Evolutionary conservation across 2,113 vertebrate species (phyloP).

Genomic region (Nyctibius bracteatus): DNA sequence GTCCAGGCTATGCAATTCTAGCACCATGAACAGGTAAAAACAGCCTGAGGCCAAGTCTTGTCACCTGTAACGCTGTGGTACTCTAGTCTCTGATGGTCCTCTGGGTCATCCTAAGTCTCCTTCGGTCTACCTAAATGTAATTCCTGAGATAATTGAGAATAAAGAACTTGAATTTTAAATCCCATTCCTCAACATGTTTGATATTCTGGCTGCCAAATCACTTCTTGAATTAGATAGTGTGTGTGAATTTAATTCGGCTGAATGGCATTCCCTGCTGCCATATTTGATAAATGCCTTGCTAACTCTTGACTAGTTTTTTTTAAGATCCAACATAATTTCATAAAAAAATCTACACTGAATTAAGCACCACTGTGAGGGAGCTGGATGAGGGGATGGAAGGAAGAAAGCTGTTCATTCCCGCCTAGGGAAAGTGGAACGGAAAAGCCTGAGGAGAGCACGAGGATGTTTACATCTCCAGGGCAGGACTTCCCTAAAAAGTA

Average conservation of each 20-base stretch:
- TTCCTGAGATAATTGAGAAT: background rate
- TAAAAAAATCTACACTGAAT: background rate
- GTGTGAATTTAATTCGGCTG: background rate
- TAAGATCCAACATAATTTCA: background rate
- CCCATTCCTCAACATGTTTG: background rate
- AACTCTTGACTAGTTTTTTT: background rate
- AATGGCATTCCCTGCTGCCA: background rate
- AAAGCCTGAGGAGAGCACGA: background rate
- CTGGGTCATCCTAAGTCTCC: background rate
- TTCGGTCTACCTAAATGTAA: background rate
- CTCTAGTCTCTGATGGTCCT: background rate
- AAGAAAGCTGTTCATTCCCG: background rate
- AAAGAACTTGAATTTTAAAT: background rate
- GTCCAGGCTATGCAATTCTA: background rate
- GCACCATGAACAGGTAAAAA: background rate
- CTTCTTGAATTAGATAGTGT: background rate
- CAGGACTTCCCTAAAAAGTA: background rate
- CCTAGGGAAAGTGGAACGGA: background rate
- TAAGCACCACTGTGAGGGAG: background rate
- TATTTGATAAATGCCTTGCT: background rate
- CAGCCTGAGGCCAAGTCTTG: background rate
- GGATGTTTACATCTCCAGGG: background rate
- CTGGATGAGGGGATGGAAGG: background rate
- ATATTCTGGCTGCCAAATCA: background rate
- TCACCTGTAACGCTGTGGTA: background rate